Percentiles rank a stretch among this genome's conserved stretches.
Conservation (phyloP, 2,888 invertebrate species). For the Ennomos quercinarius region DNA sequence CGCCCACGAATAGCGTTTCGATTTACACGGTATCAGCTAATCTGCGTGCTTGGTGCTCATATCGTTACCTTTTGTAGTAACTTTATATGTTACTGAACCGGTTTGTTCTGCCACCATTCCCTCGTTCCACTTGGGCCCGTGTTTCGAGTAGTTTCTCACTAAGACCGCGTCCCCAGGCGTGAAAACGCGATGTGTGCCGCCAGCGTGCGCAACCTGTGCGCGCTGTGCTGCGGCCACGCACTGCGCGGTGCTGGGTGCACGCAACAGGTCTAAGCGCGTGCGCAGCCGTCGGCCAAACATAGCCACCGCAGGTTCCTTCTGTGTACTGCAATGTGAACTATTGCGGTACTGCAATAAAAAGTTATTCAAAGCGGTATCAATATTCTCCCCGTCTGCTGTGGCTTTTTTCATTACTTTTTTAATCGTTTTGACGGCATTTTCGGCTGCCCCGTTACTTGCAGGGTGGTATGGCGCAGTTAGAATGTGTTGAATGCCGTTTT, state of each 20-base stretch:
- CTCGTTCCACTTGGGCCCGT: constrained; percentile 3
- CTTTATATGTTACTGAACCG: background rate
- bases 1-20: background rate
- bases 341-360: constrained; percentile 19
- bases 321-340: constrained; percentile 2
- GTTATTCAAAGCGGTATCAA: constrained; percentile 19
- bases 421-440: constrained; percentile 32
- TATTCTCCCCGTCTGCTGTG: constrained; percentile 2
- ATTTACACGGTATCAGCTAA: background rate
- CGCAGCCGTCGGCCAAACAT: constrained; percentile 16
- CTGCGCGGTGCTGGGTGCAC: background rate
- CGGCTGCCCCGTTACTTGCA: constrained; percentile 37
- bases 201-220: background rate
- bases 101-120: background rate
- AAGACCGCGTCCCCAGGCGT: background rate
- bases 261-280: constrained; percentile 10
- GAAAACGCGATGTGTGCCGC: background rate
- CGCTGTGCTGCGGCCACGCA: background rate
- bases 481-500: constrained; percentile 30
- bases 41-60: background rate
- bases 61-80: background rate
- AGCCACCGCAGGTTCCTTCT: constrained; percentile 11
- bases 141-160: constrained; percentile 1
- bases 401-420: constrained; percentile 36
- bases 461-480: constrained; percentile 37